Percentiles rank a stretch among this genome's conserved stretches.
These are phyloP conservation scores for Pantherophis guttatus DNA, from an alignment of 2,113 vertebrate species.

Conservation along the genomic window DNA sequence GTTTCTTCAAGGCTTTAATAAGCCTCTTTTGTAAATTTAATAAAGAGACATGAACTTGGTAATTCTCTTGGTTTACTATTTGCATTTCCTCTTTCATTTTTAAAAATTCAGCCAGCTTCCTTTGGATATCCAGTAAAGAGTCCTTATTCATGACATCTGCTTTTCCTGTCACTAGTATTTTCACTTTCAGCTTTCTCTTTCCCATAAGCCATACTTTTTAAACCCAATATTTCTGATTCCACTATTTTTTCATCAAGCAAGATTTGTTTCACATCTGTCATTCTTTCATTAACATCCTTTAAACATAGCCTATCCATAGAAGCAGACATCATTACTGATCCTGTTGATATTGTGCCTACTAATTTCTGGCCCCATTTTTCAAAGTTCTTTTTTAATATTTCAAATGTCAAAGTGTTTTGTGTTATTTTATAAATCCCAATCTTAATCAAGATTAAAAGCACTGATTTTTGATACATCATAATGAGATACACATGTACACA, in stretches of 20 bases:
- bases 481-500: neutral
- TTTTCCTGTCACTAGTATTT: neutral
- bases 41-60: neutral
- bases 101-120: neutral
- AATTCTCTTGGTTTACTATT: neutral
- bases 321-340: neutral
- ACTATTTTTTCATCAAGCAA: neutral
- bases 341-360: neutral
- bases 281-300: neutral
- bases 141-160: neutral
- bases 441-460: neutral
- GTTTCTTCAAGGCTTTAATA: neutral
- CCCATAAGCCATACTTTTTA: neutral
- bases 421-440: neutral
- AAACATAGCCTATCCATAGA: neutral
- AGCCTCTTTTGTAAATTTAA: neutral
- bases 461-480: neutral
- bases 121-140: neutral
- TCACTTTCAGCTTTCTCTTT: neutral
- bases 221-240: neutral
- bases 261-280: neutral
- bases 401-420: neutral
- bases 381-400: neutral
- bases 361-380: neutral
- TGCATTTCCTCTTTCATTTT: neutral